Base-by-base conservation (phyloP, 92 coral and sea anemone species). In the Epizoanthus rinbou region DNA sequence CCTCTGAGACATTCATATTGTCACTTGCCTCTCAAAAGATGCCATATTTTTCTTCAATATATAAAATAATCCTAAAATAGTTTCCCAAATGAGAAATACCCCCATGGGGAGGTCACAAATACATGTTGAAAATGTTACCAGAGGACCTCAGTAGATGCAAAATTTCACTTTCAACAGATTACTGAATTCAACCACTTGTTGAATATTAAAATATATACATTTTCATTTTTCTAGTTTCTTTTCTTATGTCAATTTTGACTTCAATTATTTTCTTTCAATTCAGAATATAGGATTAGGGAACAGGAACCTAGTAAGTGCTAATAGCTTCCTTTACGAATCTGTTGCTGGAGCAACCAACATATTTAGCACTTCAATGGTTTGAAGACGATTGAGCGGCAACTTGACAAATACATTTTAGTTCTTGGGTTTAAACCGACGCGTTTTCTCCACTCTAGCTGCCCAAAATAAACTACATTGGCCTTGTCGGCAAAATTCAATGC, bases 311-410 rank as follows among this genome's bases (percentile, higher is more conserved):
- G 31, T 39, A 63, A 78, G 66, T 62, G 82, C 59, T 78, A 78
- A 78, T 78, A 57, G 82, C 60, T 78, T 78, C 71, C 45, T 60
- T 19, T 62, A 33, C 82, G 52, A 39, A 60, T 78, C 59, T 52
- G 82, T 78, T 78, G 82, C 82, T 78, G 82, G 57, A 78, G 82
- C 66, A 78, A 78, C 82, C 15, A 41, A 78, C 82, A 21, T 13
- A 78, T 41, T 37, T 78, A 45, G 52, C 71, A 78, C 19, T 62
- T 78, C 70, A 78, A 78, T 78, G 59, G 57, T 37, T 78, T 43
- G 28, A 25, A 3, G 24, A 13, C 16, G 58, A 62, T 35, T 37
- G 16, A n/a, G 31, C 69, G 3, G 69, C 11, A 78, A 50, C 54
- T 50, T 50, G 13, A 50, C 54, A 50, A 50, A 50, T 50, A 50